Conservation (phyloP, 2,797 vertebrate species). For the Anas bahamensis region DNA sequence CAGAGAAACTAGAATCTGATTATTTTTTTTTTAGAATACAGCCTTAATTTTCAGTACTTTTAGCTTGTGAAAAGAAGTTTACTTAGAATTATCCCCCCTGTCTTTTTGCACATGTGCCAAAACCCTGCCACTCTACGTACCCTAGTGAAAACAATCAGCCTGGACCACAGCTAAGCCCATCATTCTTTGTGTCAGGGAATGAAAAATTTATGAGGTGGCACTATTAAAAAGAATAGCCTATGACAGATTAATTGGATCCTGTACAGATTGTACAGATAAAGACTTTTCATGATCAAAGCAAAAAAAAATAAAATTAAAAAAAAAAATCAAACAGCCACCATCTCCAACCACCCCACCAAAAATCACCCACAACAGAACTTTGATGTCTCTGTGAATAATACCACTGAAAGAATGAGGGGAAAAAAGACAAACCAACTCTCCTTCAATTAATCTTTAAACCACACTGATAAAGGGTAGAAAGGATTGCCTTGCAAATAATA, state of each 20-base stretch:
- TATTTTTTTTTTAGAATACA: background rate
- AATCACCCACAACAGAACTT: background rate
- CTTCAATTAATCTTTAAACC: background rate
- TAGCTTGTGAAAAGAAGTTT: conserved; percentile 10
- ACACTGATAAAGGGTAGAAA: background rate
- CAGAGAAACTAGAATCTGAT: conserved; percentile 22
- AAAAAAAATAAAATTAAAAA: background rate
- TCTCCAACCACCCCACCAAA: background rate
- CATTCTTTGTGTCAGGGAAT: background rate
- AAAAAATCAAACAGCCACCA: background rate
- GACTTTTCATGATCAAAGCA: conserved; percentile 30
- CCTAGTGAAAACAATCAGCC: background rate
- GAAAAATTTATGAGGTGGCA: background rate
- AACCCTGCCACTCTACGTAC: background rate
- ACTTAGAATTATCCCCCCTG: background rate
- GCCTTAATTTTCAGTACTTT: conserved; percentile 23
- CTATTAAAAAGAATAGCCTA: background rate
- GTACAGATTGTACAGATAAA: conserved; percentile 15
- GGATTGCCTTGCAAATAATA: conserved; percentile 14
- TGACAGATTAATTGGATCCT: background rate
- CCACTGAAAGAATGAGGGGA: background rate
- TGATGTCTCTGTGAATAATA: background rate
- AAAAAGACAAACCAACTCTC: background rate
- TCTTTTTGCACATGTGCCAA: background rate
- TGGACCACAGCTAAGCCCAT: background rate